Percentiles rank a stretch among this genome's conserved stretches.
phyloP scores from a whole-genome alignment of 2,888 invertebrate species.

The Dynastes grantii region DNA sequence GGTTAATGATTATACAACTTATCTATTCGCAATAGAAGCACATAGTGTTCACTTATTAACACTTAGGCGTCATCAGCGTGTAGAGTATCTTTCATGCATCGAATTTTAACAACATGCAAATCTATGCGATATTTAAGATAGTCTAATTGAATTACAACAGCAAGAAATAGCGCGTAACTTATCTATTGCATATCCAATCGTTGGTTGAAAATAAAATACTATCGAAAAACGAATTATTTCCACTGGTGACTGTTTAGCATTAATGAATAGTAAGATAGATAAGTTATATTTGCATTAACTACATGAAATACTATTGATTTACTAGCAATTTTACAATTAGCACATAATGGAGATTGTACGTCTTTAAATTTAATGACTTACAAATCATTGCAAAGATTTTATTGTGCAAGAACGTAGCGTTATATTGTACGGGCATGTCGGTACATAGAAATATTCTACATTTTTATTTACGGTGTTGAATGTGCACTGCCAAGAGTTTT shows the following conservation, averaged over 20 bases:
- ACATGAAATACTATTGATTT: conserved; percentile 19
- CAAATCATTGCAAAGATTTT: conserved; percentile 1
- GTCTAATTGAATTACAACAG: conserved; percentile 33
- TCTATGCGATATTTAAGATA: conserved; percentile 39
- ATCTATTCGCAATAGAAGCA: conserved; percentile 27
- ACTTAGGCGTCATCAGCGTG: not conserved
- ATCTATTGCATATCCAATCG: not conserved
- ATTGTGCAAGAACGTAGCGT: conserved; percentile 7
- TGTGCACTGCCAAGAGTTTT: not conserved
- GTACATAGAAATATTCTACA: too few species aligned
- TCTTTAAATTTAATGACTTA: conserved; percentile 13
- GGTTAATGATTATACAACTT: conserved; percentile 2
- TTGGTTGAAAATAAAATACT: conserved; percentile 8
- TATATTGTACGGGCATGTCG: not conserved
- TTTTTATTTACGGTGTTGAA: not conserved
- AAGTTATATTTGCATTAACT: conserved; percentile 6
- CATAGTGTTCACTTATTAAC: conserved; percentile 5
- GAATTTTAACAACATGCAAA: conserved; percentile 22
- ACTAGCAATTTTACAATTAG: conserved; percentile 18
- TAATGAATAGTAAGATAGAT: conserved; percentile 1
- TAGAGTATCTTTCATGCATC: conserved; percentile 19
- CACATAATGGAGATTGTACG: conserved; percentile 17
- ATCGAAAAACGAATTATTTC: not conserved
- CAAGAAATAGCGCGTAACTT: conserved; percentile 8
- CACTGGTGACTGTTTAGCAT: not conserved